Conservation (phyloP, 2,113 vertebrate genomes). For the Trichomycterus rosablanca region DNA sequence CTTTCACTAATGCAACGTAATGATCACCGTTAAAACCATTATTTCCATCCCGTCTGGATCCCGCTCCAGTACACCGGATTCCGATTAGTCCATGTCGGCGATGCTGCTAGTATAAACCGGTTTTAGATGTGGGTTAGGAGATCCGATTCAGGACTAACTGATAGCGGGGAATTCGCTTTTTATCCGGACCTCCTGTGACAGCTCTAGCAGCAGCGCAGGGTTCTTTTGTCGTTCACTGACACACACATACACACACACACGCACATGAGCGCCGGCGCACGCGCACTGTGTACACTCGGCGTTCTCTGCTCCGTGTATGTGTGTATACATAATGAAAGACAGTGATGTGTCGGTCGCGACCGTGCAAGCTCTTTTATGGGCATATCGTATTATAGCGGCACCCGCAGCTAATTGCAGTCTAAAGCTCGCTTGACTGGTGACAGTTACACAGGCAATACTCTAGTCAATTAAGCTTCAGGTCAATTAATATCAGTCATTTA, state of each 20-base stretch:
- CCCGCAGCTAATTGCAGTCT: no score
- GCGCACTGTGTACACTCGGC: conserved; percentile 4
- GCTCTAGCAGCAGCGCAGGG: conserved; percentile 6
- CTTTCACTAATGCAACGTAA: neutral
- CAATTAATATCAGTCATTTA: no score
- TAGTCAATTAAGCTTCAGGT: no score
- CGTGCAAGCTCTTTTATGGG: no score
- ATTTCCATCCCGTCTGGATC: neutral
- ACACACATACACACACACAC: conserved; percentile 1
- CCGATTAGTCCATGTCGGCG: conserved; percentile 30
- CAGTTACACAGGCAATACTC: no score
- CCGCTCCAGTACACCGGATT: neutral
- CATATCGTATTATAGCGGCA: no score
- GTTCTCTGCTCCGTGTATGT: conserved; percentile 6
- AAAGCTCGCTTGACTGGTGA: no score
- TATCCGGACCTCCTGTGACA: conserved; percentile 29
- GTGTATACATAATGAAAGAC: no score
- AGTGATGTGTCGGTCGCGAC: no score
- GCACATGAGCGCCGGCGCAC: conserved; percentile 8
- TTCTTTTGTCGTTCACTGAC: conserved; percentile 6
- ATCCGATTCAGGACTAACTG: no score
- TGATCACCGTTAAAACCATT: neutral
- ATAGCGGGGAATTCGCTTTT: neutral
- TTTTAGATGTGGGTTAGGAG: no score
- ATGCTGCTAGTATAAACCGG: no score